Evolutionary conservation across 2,797 vertebrate species (phyloP), one percentile per base, ranked within the genome.

Genomic region (Tamandua tetradactyla): DNA sequence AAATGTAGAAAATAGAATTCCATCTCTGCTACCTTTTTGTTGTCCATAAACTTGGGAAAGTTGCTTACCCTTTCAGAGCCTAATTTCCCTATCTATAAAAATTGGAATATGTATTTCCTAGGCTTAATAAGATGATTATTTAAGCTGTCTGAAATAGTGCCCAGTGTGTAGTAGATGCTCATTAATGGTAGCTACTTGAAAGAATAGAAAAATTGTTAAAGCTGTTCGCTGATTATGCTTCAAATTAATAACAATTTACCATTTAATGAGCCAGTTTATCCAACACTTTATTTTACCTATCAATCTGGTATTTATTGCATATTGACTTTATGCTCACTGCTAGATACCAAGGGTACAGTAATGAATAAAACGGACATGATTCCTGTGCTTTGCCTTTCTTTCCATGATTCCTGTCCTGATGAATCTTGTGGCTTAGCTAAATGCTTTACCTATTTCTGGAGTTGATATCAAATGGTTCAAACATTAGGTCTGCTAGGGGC

Each of bases 81-180:
- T 90, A 49, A 35, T 79, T 94, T 93, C n/a, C 75, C 92, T 40
- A 82, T 62, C 78, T 91, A 81, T 82, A 52, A 86, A 90, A 68
- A 40, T 1, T 37, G 27, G 49, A 90, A 76, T 59, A 69, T 4
- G 42, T 66, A 27, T 7, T 80, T 91, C 23, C 79, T 57, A 91
- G 42, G 11, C 37, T 93, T 74, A 71, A 42, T 69, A 32, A 64
- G 22, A 75, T 40, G 49, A 59, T 37, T 80, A 37, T 47, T 88
- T 4, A 69, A 64, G 86, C 35, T 32, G 5, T 80, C 49, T 88
- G 93, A 92, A 93, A 82, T 44, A 84, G 66, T 57, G 7, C 1
- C 37, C 42, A 55, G 37, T 6, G 30, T 75, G 30, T 40, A 76
- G 4, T 3, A 87, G n/a, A 49, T 72, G 4, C 59, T 76, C 89